These are phyloP conservation scores for Didymodactylos carnosus DNA, from an alignment of 2,888 invertebrate species.

Conservation along the genomic window DNA sequence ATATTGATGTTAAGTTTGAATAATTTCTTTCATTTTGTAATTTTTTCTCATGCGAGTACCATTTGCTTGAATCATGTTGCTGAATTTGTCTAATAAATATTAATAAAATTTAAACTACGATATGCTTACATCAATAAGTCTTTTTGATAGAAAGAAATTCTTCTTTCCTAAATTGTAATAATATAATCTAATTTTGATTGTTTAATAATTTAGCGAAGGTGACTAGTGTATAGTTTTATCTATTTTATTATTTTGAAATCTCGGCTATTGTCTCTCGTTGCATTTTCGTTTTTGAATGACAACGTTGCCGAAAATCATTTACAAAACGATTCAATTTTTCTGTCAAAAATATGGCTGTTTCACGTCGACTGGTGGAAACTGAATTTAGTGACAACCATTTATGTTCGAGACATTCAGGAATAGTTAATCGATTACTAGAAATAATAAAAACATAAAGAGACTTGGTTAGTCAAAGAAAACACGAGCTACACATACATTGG, in stretches of 20 bases:
- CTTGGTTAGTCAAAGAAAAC: background rate
- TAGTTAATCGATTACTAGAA: slow-evolving; percentile 67
- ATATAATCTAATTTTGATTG: too few species aligned
- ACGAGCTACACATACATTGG: slow-evolving; percentile 48
- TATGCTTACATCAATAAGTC: too few species aligned
- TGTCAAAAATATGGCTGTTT: slow-evolving; percentile 6
- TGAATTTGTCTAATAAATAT: too few species aligned
- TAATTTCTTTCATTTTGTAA: too few species aligned
- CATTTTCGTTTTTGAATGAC: background rate
- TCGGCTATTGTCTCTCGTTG: background rate
- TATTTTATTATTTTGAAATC: background rate
- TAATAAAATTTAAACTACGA: too few species aligned
- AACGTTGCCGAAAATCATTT: slow-evolving; percentile 8
- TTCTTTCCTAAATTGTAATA: too few species aligned
- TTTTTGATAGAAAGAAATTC: too few species aligned
- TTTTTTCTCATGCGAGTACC: too few species aligned
- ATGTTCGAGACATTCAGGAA: slow-evolving; percentile 83
- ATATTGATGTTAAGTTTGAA: too few species aligned
- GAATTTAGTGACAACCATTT: slow-evolving; percentile 69
- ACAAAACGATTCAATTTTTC: slow-evolving; percentile 13
- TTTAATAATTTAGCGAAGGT: too few species aligned
- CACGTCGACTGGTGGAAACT: background rate
- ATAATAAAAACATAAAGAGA: slow-evolving; percentile 17
- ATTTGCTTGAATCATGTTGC: too few species aligned
- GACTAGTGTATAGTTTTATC: too few species aligned